Conservation (phyloP, 2,113 vertebrate species). For the Toxotes chatareus region DNA sequence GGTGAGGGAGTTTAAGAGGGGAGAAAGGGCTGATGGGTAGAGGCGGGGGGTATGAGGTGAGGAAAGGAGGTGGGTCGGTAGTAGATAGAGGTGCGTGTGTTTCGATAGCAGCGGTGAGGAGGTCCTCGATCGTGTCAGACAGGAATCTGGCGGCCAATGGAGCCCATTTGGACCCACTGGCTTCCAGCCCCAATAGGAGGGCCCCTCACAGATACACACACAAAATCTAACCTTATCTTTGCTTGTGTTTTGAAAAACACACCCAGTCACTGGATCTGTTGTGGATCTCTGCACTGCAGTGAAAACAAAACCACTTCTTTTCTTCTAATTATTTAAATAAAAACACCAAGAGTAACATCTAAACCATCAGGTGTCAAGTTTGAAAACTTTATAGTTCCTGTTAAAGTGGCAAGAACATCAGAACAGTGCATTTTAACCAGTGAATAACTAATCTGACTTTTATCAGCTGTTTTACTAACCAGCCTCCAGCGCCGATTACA, state of each 20-base stretch:
- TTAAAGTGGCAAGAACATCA: too few relatives aligned
- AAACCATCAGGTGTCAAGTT: too few relatives aligned
- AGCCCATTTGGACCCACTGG: slow-evolving; percentile 87
- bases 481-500: too few relatives aligned
- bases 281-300: too few relatives aligned
- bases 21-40: slow-evolving; percentile 27
- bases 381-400: too few relatives aligned
- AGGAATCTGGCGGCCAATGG: slow-evolving; percentile 89
- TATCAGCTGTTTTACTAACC: too few relatives aligned
- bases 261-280: background rate
- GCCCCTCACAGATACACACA: background rate
- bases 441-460: too few relatives aligned
- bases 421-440: too few relatives aligned
- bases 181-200: slow-evolving; percentile 29
- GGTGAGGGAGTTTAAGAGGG: slow-evolving; percentile 59
- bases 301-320: too few relatives aligned
- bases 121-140: slow-evolving; percentile 80
- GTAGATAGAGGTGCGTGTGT: slow-evolving; percentile 21
- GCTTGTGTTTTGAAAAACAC: background rate
- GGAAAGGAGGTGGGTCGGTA: slow-evolving; percentile 25
- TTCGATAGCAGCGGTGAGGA: slow-evolving; percentile 14
- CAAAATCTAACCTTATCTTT: background rate
- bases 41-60: slow-evolving; percentile 19
- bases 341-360: too few relatives aligned
- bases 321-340: too few relatives aligned